phyloP scores from a whole-genome alignment of 2,888 invertebrate genomes.

The Morpho deidamia region DNA sequence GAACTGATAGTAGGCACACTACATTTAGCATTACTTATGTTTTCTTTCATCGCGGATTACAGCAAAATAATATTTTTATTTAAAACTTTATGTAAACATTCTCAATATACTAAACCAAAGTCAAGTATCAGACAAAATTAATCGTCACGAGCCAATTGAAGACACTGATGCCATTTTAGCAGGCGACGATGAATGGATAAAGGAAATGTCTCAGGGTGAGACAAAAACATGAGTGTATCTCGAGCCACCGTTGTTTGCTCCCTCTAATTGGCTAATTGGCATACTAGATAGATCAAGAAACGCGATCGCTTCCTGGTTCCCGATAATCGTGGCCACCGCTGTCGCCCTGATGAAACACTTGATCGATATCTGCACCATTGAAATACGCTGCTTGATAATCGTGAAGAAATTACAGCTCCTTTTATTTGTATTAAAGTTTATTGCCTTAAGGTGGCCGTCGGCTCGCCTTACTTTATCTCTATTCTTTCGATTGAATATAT shows the following conservation, averaged over 20 bases:
- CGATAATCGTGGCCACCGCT: conserved; percentile 54
- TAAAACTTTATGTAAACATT: no score
- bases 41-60: no score
- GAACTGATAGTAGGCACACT: no score
- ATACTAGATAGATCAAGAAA: conserved; percentile 65
- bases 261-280: conserved; percentile 78
- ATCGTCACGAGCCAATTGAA: conserved; percentile 21
- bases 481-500: neutral
- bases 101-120: no score
- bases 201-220: conserved; percentile 30
- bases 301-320: conserved; percentile 67
- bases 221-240: conserved; percentile 54
- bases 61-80: no score
- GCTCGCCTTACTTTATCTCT: conserved; percentile 10
- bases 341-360: conserved; percentile 64
- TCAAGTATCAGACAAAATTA: conserved; percentile 17
- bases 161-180: conserved; percentile 31
- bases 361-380: conserved; percentile 67
- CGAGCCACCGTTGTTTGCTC: conserved; percentile 49
- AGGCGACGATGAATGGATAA: conserved; percentile 28
- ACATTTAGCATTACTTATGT: no score
- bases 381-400: conserved; percentile 50
- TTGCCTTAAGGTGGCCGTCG: conserved; percentile 9
- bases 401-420: conserved; percentile 21
- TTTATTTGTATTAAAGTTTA: conserved; percentile 21